These are phyloP conservation scores for Chloroclysta siterata DNA, from an alignment of 2,888 invertebrate genomes.

Conservation along the genomic window DNA sequence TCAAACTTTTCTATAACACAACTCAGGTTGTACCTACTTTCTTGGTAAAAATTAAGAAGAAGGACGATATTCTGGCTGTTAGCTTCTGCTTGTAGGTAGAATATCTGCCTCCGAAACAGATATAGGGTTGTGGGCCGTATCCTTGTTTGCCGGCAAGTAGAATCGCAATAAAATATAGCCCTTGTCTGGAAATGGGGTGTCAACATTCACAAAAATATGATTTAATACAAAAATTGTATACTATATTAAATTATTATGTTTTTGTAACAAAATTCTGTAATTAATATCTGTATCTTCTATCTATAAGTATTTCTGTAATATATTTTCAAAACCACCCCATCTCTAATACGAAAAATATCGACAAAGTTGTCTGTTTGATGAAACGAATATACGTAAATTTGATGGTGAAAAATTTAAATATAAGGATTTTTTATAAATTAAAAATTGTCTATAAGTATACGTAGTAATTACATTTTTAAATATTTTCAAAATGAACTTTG, in stretches of 20 bases:
- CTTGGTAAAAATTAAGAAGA: no score
- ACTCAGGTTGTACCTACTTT: no score
- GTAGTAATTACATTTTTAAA: conserved; percentile 39
- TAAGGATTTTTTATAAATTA: conserved; percentile 49
- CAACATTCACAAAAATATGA: neutral
- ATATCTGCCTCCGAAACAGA: no score
- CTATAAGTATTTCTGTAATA: no score
- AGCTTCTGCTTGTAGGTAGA: no score
- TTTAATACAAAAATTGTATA: neutral
- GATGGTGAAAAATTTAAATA: conserved; percentile 58
- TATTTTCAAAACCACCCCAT: conserved; percentile 4
- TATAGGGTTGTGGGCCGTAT: no score
- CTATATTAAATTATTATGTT: no score
- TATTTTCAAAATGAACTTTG: conserved; percentile 36
- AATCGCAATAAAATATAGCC: neutral
- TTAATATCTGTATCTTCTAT: no score
- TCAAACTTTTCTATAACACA: no score
- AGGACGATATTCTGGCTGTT: no score
- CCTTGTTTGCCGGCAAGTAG: neutral
- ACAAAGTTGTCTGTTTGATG: conserved; percentile 67
- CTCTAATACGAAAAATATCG: conserved; percentile 29
- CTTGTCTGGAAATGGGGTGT: conserved; percentile 14
- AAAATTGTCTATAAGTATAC: conserved; percentile 40
- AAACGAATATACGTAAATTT: conserved; percentile 81
- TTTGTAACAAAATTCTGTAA: no score